Base-by-base conservation (phyloP, 2,888 invertebrate species). In the Melitaea athalia region DNA sequence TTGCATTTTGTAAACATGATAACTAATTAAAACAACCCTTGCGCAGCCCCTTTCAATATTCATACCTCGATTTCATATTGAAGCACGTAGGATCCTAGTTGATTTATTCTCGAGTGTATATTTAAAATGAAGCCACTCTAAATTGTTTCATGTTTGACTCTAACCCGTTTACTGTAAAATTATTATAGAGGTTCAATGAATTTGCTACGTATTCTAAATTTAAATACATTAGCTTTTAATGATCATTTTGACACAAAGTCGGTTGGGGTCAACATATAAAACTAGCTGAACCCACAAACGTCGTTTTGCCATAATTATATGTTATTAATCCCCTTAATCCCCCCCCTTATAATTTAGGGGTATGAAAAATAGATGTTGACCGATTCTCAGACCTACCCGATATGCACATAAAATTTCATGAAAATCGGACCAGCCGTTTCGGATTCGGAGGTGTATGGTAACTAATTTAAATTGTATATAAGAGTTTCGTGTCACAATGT, bases 61-160 rank as follows among this genome's bases (percentile, higher is more conserved):
- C 69, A 69, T 63, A 59, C 59, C 59, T 69, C 66, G 69, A 66
- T 63, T 50, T 47, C 15, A 59, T 69, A 66, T 66, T 69, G 66
- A 69, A 65, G 66, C 66, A 63, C 62, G 62, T 66, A 66, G 47
- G 31, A 52, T 59, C 47, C 50, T 59, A 64, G 38, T 64, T 69
- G 43, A 50, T 55, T 33, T 55, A 38, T 64, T 57, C 65, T 62
- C 33, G 45, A 47, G 50, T 43, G 65, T 38, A 55, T 57, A 55
- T 65, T 69, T 57, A 43, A 59, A 59, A 31, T 31, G 50, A 6
- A 59, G 49, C 42, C 33, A 10, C 43, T 15, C 43, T 59, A 42
- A 59, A 59, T 49, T 53, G 43, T 50, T 59, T 24, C 24, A 7
- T 59, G 33, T 55, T 55, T 55, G 53, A 53, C 24, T 17, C 53